Conservation (phyloP, 2,113 vertebrate genomes). For the Carassius auratus region DNA sequence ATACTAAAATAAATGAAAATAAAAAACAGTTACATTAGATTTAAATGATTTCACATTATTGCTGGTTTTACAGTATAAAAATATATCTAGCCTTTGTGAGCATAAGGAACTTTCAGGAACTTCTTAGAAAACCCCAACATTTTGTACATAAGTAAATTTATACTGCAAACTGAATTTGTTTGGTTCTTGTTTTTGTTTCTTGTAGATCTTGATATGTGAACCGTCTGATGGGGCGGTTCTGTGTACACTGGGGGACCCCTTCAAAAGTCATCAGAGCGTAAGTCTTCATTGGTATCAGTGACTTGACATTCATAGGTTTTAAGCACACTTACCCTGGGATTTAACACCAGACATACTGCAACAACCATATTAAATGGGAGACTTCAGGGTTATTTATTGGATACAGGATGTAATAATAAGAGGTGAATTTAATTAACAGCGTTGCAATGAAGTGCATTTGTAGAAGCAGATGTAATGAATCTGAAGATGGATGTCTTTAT, state of each 20-base stretch:
- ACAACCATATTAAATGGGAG: not conserved
- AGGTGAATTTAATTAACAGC: not conserved
- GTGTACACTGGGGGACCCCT: constrained; percentile 90
- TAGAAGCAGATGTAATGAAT: not conserved
- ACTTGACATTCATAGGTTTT: not conserved
- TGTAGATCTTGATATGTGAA: constrained; percentile 52
- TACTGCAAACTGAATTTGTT: not conserved
- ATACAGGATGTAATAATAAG: not conserved
- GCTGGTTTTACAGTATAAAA: not conserved
- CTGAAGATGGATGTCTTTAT: not conserved
- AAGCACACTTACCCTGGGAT: not conserved
- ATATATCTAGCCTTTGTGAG: not conserved
- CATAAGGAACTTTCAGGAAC: not conserved
- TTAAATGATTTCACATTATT: not conserved
- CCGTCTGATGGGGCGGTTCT: constrained; percentile 64
- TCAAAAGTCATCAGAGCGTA: constrained; percentile 83
- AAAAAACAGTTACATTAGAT: too few relatives aligned
- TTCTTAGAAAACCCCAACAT: not conserved
- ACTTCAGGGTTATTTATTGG: not conserved
- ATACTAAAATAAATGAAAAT: not conserved
- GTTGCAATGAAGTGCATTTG: not conserved
- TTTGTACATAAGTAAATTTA: not conserved
- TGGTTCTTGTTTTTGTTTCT: constrained; percentile 27
- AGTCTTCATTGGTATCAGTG: not conserved
- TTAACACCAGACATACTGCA: not conserved